Evolutionary conservation across 2,888 invertebrate genomes (phyloP), one percentile per base, ranked within the genome.

Genomic region (Creontiades dilutus): DNA sequence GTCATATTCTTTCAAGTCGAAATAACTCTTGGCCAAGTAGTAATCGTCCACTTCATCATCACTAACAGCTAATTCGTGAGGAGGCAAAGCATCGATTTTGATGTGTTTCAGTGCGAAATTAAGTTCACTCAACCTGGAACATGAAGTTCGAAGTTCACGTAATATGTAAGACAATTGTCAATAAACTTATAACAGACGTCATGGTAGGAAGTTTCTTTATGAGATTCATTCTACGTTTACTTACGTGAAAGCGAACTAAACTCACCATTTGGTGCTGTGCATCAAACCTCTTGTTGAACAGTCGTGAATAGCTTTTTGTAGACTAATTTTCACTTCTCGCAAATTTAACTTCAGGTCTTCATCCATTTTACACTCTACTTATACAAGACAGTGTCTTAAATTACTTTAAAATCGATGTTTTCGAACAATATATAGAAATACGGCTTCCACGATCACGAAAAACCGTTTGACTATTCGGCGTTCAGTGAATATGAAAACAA

Each of bases 1-100:
- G 92, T 98, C 98, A 93, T 98, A 99, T 93, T 99, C 99, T 92
- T 97, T 96, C 78, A 96, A 94, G 93, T 98, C 98, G 93, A 98
- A 98, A 93, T 97, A 98, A 91, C 96, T 96, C 93, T 97, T 98
- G 0, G 97, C 97, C 91, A 98, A 93, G 68, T 95, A 94, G 93
- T 97, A 98, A 37, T 94, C 94, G 92, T 97, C 97, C 91, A 94
- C 94, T 92, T 97, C 97, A 90, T 96, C 95, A 46, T 94, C 94
- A 89, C 96, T 95, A 91, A 95, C 94, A 76, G 94, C 93, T 75
- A 93, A 92, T 68, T 92, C 90, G 68, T 85, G 61, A 27, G 92
- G 91, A 11, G 92, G 89, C 46, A 91, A 90, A 9, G 91, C 89
- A 76, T 92, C 92, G 89, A 95, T 92, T 93, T 95, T 95, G 47